Conservation (phyloP, 2,888 invertebrate species). For the Epistrophe grossulariae region DNA sequence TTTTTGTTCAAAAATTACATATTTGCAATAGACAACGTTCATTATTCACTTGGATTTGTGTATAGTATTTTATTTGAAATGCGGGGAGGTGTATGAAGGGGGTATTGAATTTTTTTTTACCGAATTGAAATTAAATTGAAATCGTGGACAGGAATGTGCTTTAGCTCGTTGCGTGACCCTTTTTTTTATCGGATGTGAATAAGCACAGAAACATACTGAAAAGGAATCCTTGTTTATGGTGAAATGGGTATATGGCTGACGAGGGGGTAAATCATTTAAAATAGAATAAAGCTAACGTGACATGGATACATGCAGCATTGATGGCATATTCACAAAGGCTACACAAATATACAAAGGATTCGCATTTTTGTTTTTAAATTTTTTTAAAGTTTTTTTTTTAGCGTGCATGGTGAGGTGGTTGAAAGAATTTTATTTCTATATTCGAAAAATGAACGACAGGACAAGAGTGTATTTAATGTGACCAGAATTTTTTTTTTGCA, state of each 20-base stretch:
- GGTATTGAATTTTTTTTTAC: constrained; percentile 12
- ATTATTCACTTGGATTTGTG: constrained; percentile 23
- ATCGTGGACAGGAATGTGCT: constrained; percentile 47
- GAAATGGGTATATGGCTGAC: neutral
- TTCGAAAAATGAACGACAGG: constrained; percentile 4
- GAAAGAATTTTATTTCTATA: constrained; percentile 36
- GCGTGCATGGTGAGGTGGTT: constrained; percentile 28
- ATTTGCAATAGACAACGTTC: constrained; percentile 55
- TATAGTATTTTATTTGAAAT: neutral
- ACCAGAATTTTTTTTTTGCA: constrained; percentile 50
- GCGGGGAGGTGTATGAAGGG: neutral
- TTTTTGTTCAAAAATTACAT: constrained; percentile 23
- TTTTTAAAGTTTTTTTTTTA: neutral
- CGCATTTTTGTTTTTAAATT: constrained; percentile 38
- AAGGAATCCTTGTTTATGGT: neutral
- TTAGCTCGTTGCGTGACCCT: constrained; percentile 33
- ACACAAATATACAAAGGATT: constrained; percentile 50
- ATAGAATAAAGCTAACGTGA: constrained; percentile 71
- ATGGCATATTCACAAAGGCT: constrained; percentile 22
- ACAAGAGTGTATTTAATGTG: constrained; percentile 63
- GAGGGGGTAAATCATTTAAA: constrained; percentile 46
- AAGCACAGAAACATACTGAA: constrained; percentile 3
- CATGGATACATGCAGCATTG: constrained; percentile 50
- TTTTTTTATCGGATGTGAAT: constrained; percentile 1
- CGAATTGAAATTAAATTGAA: constrained; percentile 57